Percentiles rank a stretch among this genome's conserved stretches.
These are phyloP conservation scores for Megalops cyprinoides DNA, from an alignment of 2,797 vertebrate genomes.

Conservation along the genomic window DNA sequence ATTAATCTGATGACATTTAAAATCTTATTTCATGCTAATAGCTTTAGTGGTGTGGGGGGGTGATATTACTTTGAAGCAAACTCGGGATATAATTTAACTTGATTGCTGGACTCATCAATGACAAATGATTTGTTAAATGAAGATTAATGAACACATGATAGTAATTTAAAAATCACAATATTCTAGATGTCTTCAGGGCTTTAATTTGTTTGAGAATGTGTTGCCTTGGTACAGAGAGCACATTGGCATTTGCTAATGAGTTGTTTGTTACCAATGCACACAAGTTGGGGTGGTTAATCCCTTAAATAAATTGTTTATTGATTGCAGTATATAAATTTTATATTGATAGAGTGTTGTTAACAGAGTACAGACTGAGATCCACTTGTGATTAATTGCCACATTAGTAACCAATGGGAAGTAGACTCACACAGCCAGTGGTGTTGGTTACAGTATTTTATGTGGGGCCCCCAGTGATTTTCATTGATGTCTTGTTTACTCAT, in stretches of 20 bases:
- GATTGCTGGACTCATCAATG: conserved; percentile 71
- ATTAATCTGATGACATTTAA: conserved; percentile 70
- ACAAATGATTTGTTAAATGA: conserved; percentile 57
- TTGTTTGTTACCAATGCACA: conserved; percentile 55
- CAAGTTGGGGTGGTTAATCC: conserved; percentile 50
- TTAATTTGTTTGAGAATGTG: conserved; percentile 73
- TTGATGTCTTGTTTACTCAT: conserved; percentile 18
- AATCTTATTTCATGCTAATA: conserved; percentile 60
- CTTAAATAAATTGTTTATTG: conserved; percentile 75
- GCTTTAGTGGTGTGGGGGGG: conserved; percentile 51
- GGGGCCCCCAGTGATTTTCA: conserved; percentile 2
- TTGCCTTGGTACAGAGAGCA: conserved; percentile 65
- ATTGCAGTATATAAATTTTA: conserved; percentile 71
- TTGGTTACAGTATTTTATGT: too few species aligned
- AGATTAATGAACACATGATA: conserved; percentile 75
- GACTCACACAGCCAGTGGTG: background rate
- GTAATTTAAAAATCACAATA: conserved; percentile 71
- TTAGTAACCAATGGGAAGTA: conserved; percentile 55
- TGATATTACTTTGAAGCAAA: conserved; percentile 61
- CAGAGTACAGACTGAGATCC: conserved; percentile 66
- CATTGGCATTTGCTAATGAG: conserved; percentile 74
- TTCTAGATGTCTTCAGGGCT: conserved; percentile 70
- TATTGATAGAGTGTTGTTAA: conserved; percentile 73
- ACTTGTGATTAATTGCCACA: conserved; percentile 70
- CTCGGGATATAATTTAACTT: conserved; percentile 67